A percentile compares a stretch with the other conserved stretches of the same genome.
These are phyloP conservation scores for Podotricha telesiphe DNA, from an alignment of 2,888 invertebrate genomes.

Conservation along the genomic window DNA sequence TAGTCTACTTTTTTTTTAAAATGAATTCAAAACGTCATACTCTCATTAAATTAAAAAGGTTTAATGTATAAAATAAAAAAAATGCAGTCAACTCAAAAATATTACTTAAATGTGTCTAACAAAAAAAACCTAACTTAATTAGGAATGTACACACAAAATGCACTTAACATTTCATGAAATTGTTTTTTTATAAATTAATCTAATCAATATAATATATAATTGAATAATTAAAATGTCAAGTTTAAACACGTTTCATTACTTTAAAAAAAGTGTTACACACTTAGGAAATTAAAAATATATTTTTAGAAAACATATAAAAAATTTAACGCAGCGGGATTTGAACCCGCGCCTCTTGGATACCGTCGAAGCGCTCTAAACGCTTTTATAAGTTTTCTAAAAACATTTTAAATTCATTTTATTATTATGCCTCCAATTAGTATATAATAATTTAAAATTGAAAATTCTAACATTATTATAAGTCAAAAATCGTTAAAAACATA, in stretches of 20 bases:
- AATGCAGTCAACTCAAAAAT: conserved; percentile 26
- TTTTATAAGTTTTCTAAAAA: no score
- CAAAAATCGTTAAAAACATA: neutral
- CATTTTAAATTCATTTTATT: no score
- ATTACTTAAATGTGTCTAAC: conserved; percentile 11
- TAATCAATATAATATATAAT: neutral
- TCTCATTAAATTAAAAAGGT: neutral
- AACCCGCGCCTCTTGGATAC: no score
- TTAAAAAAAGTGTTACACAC: no score
- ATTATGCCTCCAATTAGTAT: conserved; percentile 1
- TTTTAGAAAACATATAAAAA: no score
- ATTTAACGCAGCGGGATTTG: no score
- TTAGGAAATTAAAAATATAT: no score
- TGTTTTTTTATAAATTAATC: neutral
- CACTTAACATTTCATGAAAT: conserved; percentile 51
- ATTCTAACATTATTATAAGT: neutral
- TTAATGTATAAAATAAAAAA: conserved; percentile 5
- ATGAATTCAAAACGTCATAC: neutral
- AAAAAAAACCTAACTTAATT: conserved; percentile 23
- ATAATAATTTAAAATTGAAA: neutral
- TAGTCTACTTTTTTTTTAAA: neutral
- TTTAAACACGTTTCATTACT: neutral
- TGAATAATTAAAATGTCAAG: conserved; percentile 6
- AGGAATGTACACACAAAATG: conserved; percentile 71
- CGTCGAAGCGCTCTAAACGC: no score